Evolutionary conservation across 2,113 vertebrate genomes (phyloP).

Genomic region (Colistium nudipinnis): DNA sequence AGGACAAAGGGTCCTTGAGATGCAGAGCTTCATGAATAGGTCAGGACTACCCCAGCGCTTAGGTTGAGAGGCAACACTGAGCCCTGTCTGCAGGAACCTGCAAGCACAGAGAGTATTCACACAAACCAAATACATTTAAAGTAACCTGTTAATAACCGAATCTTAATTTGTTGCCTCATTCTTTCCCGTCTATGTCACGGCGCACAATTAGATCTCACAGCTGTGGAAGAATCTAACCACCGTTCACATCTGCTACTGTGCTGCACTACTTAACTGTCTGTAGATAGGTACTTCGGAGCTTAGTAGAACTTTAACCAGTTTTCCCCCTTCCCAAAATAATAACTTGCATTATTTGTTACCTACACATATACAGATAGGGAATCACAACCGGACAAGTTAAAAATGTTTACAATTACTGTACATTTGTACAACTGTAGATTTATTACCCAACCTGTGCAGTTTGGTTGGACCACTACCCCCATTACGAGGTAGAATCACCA

Average conservation of each 20-base stretch:
- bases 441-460: too few species aligned
- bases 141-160: constrained; percentile 5
- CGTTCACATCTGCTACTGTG: constrained; percentile 4
- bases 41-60: not conserved
- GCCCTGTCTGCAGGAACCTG: constrained; percentile 28
- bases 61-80: constrained; percentile 27
- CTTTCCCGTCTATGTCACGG: constrained; percentile 9
- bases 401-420: too few species aligned
- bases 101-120: constrained; percentile 1
- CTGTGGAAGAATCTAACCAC: not conserved
- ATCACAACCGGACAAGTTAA: too few species aligned
- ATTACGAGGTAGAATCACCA: not conserved
- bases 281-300: not conserved
- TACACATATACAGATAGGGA: too few species aligned
- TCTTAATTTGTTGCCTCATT: constrained; percentile 19
- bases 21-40: constrained; percentile 3
- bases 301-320: too few species aligned
- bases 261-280: not conserved
- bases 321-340: too few species aligned
- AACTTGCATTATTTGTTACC: too few species aligned
- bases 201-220: not conserved
- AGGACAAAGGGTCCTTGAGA: constrained; percentile 6
- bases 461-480: too few species aligned
- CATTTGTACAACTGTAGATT: too few species aligned
- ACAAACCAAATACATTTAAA: constrained; percentile 17